Evolutionary conservation across 2,888 invertebrate genomes (phyloP).

Genomic region (Heliconius ethilla): DNA sequence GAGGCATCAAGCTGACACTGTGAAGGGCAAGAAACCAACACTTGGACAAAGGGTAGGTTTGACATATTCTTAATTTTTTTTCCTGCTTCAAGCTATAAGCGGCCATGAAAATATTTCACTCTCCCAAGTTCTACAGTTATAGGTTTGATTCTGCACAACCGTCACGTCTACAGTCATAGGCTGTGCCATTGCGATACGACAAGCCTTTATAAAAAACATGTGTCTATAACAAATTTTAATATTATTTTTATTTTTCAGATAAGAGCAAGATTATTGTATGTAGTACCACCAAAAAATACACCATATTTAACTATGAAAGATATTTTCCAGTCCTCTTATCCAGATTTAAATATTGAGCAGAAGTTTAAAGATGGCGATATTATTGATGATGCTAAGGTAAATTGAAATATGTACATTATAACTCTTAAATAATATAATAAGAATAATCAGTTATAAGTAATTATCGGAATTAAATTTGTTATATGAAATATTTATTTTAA

Average conservation of each 20-base stretch:
- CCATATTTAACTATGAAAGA: constrained; percentile 83
- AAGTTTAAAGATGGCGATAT: constrained; percentile 80
- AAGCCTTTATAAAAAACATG: not conserved
- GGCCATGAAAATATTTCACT: no score
- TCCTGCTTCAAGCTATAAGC: no score
- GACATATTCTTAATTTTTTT: no score
- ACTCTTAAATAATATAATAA: no score
- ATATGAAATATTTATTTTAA: no score
- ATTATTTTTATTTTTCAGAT: constrained; percentile 52
- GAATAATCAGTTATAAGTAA: no score
- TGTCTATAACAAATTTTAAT: not conserved
- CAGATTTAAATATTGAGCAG: constrained; percentile 62
- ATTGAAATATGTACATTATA: not conserved
- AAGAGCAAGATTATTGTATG: constrained; percentile 84
- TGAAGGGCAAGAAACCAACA: constrained; percentile 67
- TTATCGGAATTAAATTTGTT: no score
- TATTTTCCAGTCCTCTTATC: constrained; percentile 63
- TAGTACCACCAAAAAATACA: constrained; percentile 85
- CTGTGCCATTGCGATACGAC: no score
- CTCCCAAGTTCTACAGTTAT: no score
- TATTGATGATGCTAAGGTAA: constrained; percentile 81
- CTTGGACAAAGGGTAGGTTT: constrained; percentile 72
- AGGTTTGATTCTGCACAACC: no score
- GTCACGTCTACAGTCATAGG: no score
- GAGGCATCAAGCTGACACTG: constrained; percentile 73